A percentile compares a stretch with the other conserved stretches of the same genome.
These are phyloP conservation scores for Notospermus geniculatus DNA, from an alignment of 1,140 invertebrate genomes.

Conservation along the genomic window DNA sequence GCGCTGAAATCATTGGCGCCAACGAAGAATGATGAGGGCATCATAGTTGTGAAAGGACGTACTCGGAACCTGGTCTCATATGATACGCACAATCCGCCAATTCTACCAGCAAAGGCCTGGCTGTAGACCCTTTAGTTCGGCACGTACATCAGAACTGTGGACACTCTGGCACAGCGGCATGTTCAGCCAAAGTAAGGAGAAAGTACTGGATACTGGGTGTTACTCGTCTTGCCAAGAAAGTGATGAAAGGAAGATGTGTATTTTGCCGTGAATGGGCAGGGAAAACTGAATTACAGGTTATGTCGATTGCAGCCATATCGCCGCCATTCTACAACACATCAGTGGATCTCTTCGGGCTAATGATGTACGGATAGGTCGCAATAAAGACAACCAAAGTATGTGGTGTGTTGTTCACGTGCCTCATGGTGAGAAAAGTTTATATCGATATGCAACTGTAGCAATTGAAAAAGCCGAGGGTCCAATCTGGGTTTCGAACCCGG, in stretches of 20 bases:
- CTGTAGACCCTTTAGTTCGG: neutral
- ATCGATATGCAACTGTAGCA: neutral
- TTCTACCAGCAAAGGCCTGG: neutral
- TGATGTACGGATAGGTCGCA: neutral
- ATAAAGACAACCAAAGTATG: neutral
- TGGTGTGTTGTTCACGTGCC: neutral
- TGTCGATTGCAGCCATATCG: neutral
- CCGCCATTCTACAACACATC: neutral
- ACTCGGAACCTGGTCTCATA: neutral
- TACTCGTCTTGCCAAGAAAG: neutral
- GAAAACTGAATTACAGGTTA: neutral
- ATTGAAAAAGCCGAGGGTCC: too few species aligned
- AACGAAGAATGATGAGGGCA: neutral
- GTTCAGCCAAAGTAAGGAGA: constrained; percentile 1
- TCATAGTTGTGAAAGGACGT: constrained; percentile 4
- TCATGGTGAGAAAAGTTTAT: neutral
- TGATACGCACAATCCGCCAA: neutral
- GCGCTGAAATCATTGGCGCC: too few species aligned
- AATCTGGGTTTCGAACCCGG: too few species aligned
- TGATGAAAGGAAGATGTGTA: neutral
- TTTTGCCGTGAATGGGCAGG: neutral
- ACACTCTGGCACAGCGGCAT: neutral
- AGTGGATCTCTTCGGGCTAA: neutral
- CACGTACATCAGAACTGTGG: neutral
- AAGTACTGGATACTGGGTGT: constrained; percentile 3